Base-by-base conservation (phyloP, 2,113 vertebrate species). In the Cryptomyrus ogoouensis region DNA sequence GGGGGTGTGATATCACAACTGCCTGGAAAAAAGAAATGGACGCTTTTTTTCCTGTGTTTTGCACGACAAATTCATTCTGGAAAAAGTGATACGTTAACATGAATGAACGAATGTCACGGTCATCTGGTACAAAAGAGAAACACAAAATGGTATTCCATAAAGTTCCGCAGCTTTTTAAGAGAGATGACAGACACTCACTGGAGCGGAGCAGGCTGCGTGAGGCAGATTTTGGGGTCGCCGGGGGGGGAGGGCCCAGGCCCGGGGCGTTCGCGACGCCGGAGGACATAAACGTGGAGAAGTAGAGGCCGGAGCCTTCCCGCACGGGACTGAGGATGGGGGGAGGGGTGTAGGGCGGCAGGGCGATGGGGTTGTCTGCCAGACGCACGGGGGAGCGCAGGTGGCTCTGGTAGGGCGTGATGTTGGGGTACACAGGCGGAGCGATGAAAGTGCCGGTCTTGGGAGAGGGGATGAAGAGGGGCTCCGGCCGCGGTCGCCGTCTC, bases 241-340 rank as follows among this genome's bases (percentile, higher is more conserved):
- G 97, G 24, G 97, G 97, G 2, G 97, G 97, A 90, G 96, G 96
- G 0, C 96, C 95, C 92, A 96, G 96, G 50, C 94, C 91, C 27
- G 94, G 94, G 89, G 96, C 94, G 0, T 91, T 93, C 4, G 89
- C 97, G 2, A 96, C 96, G n/a, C 95, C 95, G 77, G 95, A 91
- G 1, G 98, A 99, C 50, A 99, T 96, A 93, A 99, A 98, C 62
- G 98, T 97, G 50, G 98, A 97, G 95, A 99, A 99, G 94, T 99
- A 99, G 3, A 99, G 97, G 56, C 98, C 98, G 0, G 98, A 98
- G 89, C 98, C 98, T 92, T 99, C 98, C 21, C 98, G 97, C 56
- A 99, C 98, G 0, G 98, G 98, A 94, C 98, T 99, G 90, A 99
- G 98, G 94, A 99, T 99, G 0, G 98, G 98, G 0, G 98, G 98